A percentile compares a stretch with the other conserved stretches of the same genome.
These are phyloP conservation scores for Acropternis orthonyx DNA, from an alignment of 2,797 vertebrate species.

Conservation along the genomic window DNA sequence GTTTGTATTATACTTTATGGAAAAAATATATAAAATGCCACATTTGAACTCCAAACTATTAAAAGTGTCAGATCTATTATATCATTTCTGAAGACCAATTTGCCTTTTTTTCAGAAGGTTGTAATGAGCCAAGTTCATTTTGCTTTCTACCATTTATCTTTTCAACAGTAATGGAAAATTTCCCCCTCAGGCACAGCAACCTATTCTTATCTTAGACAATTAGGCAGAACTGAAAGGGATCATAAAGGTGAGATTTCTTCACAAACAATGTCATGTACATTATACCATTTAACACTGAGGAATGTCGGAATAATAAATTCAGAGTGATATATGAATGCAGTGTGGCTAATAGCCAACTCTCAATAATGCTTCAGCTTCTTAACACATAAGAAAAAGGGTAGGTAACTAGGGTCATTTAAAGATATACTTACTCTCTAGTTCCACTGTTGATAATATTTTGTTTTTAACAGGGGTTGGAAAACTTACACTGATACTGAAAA, in stretches of 20 bases:
- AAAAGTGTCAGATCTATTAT: constrained; percentile 65
- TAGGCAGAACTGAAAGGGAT: constrained; percentile 70
- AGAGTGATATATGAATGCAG: not conserved
- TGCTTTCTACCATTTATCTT: constrained; percentile 70
- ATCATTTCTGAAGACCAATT: constrained; percentile 71
- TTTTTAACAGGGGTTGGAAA: not conserved
- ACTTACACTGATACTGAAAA: not conserved
- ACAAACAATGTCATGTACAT: constrained; percentile 54
- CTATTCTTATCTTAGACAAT: constrained; percentile 74
- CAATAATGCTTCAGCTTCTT: not conserved
- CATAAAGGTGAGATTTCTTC: constrained; percentile 72
- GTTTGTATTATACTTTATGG: constrained; percentile 60
- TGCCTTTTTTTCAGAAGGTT: constrained; percentile 57
- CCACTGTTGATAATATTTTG: not conserved
- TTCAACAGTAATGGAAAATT: constrained; percentile 70
- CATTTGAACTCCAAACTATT: constrained; percentile 65
- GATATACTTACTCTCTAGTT: not conserved
- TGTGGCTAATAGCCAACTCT: not conserved
- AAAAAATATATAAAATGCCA: constrained; percentile 64
- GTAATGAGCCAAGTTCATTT: constrained; percentile 72
- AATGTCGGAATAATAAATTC: constrained; percentile 35
- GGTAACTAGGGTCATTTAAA: not conserved
- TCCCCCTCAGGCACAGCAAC: constrained; percentile 60
- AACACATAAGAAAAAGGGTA: not conserved
- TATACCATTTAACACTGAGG: constrained; percentile 7